Evolutionary conservation across 2,113 vertebrate species (phyloP).

Genomic region (Amia ocellicauda): DNA sequence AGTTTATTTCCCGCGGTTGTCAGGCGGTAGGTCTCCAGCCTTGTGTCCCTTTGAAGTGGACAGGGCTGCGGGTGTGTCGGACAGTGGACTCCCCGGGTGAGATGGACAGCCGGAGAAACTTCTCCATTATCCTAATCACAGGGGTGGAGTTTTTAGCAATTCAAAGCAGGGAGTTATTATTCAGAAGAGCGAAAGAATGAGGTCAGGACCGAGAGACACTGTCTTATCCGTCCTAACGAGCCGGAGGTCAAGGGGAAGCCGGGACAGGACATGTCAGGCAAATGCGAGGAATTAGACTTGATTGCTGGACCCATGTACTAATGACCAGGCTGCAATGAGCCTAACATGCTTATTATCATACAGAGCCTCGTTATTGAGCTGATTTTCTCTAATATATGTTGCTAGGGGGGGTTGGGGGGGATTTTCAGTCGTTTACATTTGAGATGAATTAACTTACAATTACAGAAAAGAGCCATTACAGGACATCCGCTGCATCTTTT

Average conservation of each 20-base stretch:
- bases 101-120: no score
- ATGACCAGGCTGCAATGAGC: constrained; percentile 1
- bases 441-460: no score
- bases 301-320: background rate
- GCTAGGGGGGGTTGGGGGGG: no score
- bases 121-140: constrained; percentile 26
- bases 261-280: background rate
- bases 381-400: background rate
- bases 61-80: no score
- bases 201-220: background rate
- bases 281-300: background rate
- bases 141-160: constrained; percentile 27
- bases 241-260: background rate
- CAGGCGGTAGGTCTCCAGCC: no score
- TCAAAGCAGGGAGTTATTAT: constrained; percentile 17
- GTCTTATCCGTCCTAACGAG: background rate
- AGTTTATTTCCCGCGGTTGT: no score
- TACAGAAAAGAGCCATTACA: no score
- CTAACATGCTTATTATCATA: background rate
- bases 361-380: background rate
- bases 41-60: no score
- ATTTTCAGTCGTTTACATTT: background rate
- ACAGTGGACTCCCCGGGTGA: no score
- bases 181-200: background rate
- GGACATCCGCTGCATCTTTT: no score